These are phyloP conservation scores for Triplophysa dalaica DNA, from an alignment of 2,113 vertebrate genomes.

Conservation along the genomic window DNA sequence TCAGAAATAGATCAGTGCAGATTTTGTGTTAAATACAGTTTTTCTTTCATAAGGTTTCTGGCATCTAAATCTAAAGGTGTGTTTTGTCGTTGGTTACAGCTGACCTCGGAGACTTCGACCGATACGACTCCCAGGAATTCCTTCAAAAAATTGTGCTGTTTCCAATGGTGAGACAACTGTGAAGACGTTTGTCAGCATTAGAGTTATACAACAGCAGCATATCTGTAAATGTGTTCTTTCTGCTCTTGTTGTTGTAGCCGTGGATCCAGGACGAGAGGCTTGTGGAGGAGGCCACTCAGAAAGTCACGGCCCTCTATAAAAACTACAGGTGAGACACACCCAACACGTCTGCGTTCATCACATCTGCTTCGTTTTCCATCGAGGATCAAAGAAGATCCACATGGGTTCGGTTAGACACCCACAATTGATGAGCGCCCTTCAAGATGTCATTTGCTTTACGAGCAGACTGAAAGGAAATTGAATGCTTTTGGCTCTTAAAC, in stretches of 20 bases:
- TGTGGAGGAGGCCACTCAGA: slow-evolving; percentile 93
- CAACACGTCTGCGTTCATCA: background rate
- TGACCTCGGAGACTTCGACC: slow-evolving; percentile 96
- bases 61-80: background rate
- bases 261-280: slow-evolving; percentile 97
- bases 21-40: too few relatives aligned
- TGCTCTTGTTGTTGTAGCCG: slow-evolving; percentile 70
- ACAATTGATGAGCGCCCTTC: slow-evolving; percentile 2
- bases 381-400: background rate
- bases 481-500: background rate
- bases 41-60: too few relatives aligned
- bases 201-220: background rate
- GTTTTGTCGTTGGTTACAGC: slow-evolving; percentile 72
- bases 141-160: slow-evolving; percentile 94
- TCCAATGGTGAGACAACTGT: slow-evolving; percentile 85
- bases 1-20: too few relatives aligned
- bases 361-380: background rate
- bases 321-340: slow-evolving; percentile 82
- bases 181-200: background rate
- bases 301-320: slow-evolving; percentile 92
- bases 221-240: background rate
- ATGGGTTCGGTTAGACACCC: slow-evolving; percentile 20
- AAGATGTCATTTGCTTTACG: background rate
- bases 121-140: slow-evolving; percentile 97
- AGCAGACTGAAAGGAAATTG: background rate